Evolutionary conservation across 2,797 vertebrate genomes (phyloP).

Genomic region (Tympanoctomys barrerae): DNA sequence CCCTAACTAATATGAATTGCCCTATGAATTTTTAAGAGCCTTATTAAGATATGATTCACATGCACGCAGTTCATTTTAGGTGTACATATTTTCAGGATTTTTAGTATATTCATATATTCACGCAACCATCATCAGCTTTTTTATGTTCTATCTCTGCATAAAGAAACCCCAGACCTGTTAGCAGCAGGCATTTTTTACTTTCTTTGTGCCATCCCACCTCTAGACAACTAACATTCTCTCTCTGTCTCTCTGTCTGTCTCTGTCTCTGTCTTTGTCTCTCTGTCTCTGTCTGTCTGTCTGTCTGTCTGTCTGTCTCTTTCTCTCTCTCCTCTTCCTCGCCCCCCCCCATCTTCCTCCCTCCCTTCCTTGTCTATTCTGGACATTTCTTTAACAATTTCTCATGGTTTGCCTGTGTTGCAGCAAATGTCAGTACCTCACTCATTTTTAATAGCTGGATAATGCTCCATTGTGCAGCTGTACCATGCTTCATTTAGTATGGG

Average conservation of each 20-base stretch:
- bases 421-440: not conserved
- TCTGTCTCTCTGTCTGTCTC: too few relatives aligned
- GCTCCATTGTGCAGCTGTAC: too few relatives aligned
- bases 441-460: not conserved
- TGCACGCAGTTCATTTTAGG: not conserved
- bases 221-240: not conserved
- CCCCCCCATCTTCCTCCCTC: too few relatives aligned
- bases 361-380: not conserved
- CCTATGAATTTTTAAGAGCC: not conserved
- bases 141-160: not conserved
- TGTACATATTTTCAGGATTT: not conserved
- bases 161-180: not conserved
- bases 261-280: not conserved
- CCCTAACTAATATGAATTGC: not conserved
- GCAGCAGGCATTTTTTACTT: not conserved
- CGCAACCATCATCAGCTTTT: not conserved
- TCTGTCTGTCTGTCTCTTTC: too few relatives aligned
- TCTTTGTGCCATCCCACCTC: not conserved
- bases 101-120: not conserved
- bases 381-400: constrained; percentile 13
- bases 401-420: not conserved
- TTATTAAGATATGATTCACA: not conserved
- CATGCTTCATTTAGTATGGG: not conserved
- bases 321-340: not conserved
- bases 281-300: too few relatives aligned